Base-by-base conservation (phyloP, 2,888 invertebrate species). In the Aquatica leii region DNA sequence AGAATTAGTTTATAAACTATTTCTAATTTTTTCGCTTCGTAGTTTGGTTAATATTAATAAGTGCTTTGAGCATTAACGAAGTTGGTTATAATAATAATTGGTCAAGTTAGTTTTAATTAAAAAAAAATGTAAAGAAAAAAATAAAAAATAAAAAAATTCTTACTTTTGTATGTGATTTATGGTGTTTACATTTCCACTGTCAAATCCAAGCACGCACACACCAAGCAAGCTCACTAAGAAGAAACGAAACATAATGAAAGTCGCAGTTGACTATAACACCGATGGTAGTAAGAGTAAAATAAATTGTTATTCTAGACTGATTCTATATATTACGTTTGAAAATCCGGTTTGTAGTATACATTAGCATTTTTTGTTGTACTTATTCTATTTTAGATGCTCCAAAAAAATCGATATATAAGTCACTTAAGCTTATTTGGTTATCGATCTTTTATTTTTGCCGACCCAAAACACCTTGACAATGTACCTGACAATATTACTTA, bases 271-370 rank as follows among this genome's bases (percentile, higher is more conserved):
- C 58, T 50, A n/a, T n/a, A n/a, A n/a, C n/a, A n/a, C n/a, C n/a
- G n/a, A n/a, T n/a, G n/a, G n/a, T n/a, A n/a, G n/a, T n/a, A n/a
- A n/a, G n/a, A n/a, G n/a, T 17, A 21, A 15, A n/a, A 15, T 17
- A 21, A 21, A 49, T 52, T 24, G 37, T 14, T 24, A 15, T 53
- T 48, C 59, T 31, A 59, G 53, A 41, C 59, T 48, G 53, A 15
- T 12, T 31, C 48, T 59, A 53, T 59, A 59, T 52, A 50, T 41
- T 46, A 34, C 5, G 37, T 55, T 48, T 40, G 11, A 55, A 50
- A 62, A 57, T 62, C 62, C 62, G 62, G 62, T 62, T 62, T 57
- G 37, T n/a, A 4, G 57, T 37, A 56, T 62, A 62, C 18, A 62
- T 60, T 60, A 60, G 53, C 35, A 49, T 49, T 31, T 17, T 40